Evolutionary conservation across 2,888 invertebrate species (phyloP).

Genomic region (Oscheius onirici): DNA sequence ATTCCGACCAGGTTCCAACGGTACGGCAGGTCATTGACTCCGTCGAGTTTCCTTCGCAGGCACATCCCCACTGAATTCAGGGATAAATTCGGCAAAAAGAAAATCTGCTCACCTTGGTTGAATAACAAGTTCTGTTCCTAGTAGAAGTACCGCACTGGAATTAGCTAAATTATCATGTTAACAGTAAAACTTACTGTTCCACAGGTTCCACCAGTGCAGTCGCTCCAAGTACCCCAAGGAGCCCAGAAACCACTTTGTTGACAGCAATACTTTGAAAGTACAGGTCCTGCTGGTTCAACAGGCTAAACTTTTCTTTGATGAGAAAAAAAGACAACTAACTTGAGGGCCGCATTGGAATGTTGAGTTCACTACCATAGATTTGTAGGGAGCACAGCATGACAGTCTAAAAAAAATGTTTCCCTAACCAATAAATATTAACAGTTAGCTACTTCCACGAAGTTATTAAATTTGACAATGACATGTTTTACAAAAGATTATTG

Average conservation of each 20-base stretch:
- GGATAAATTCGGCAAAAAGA: too few relatives aligned
- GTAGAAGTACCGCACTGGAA: slow-evolving; percentile 20
- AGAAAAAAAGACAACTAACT: too few relatives aligned
- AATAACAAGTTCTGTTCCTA: slow-evolving; percentile 15
- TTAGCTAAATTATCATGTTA: too few relatives aligned
- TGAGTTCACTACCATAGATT: background rate
- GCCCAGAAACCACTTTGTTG: slow-evolving; percentile 43
- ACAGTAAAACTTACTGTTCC: slow-evolving; percentile 30
- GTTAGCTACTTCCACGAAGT: too few relatives aligned
- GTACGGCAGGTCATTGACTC: slow-evolving; percentile 1
- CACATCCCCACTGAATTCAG: slow-evolving; percentile 8
- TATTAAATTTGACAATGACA: background rate
- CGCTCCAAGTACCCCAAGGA: slow-evolving; percentile 45
- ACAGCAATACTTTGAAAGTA: slow-evolving; percentile 29
- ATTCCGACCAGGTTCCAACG: slow-evolving; percentile 14
- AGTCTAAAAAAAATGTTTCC: background rate
- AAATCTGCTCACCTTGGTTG: background rate
- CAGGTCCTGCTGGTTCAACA: slow-evolving; percentile 5
- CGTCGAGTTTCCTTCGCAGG: background rate
- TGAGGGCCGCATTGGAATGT: background rate
- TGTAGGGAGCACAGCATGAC: background rate
- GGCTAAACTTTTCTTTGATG: too few relatives aligned
- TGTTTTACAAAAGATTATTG: background rate
- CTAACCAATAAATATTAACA: too few relatives aligned
- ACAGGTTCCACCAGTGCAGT: slow-evolving; percentile 41